Base-by-base conservation (phyloP, 1,140 invertebrate genomes). In the Cyrtorhinus lividipennis region DNA sequence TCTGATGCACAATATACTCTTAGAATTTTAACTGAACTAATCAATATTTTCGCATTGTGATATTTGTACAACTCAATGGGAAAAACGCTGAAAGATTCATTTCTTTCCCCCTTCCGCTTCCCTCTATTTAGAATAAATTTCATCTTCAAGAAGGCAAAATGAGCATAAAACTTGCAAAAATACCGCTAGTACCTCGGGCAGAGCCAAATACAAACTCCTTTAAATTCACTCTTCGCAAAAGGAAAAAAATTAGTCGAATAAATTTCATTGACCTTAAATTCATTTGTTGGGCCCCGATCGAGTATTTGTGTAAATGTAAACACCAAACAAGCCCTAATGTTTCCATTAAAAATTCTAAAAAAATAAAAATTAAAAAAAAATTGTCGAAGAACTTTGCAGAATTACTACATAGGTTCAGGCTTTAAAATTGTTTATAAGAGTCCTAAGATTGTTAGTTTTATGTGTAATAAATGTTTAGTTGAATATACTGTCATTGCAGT, bases 31-130 rank as follows among this genome's bases (percentile, higher is more conserved):
- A 44, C 22, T 25, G 24, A 64, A 26, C 27, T 59, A 59, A 64
- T 64, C 25, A 53, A 58, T 58, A 57, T 64, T 64, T 64, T 64
- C 30, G 62, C 62, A 59, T 38, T 64, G 62, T 64, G 62, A 64
- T 64, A 64, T 64, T 64, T 64, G 62, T 64, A 64, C 30, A 24
- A 58, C 22, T 26, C 53, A n/a, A n/a, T n/a, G n/a, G n/a, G n/a
- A n/a, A n/a, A n/a, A n/a, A n/a, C n/a, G n/a, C n/a, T n/a, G n/a
- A n/a, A n/a, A n/a, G n/a, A n/a, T n/a, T n/a, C n/a, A n/a, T n/a
- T n/a, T n/a, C n/a, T n/a, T n/a, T n/a, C n/a, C n/a, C n/a, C n/a
- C n/a, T n/a, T n/a, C n/a, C n/a, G n/a, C n/a, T n/a, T n/a, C n/a
- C n/a, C n/a, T n/a, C n/a, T n/a, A n/a, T n/a, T n/a, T n/a, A n/a